Percentiles rank a stretch among this genome's conserved stretches.
Evolutionary conservation across 2,113 vertebrate species (phyloP).

Genomic region (Anser cygnoides): DNA sequence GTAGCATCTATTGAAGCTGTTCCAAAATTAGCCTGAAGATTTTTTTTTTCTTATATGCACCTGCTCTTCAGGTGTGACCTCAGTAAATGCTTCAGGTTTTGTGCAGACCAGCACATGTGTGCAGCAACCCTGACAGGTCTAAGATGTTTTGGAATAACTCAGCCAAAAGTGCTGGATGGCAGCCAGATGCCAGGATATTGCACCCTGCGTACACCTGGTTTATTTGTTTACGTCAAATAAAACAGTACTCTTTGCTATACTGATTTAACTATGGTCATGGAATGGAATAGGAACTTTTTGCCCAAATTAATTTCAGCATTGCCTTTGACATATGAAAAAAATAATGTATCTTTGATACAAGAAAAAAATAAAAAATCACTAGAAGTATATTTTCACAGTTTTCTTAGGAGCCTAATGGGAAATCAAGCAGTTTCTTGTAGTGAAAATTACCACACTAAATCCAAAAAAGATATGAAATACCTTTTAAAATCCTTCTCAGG

Average conservation of each 20-base stretch:
- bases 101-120: accelerated
- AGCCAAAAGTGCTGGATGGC: neutral
- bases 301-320: neutral
- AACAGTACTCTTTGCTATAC: neutral
- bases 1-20: neutral
- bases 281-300: neutral
- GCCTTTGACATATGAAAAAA: too few species aligned
- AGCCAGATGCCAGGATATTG: neutral
- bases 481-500: neutral
- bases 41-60: neutral
- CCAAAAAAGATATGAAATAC: neutral
- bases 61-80: neutral
- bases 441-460: neutral
- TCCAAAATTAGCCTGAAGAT: neutral
- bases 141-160: neutral
- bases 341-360: too few species aligned
- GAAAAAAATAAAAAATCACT: neutral
- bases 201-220: neutral
- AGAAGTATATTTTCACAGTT: neutral
- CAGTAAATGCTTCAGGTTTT: neutral
- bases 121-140: neutral
- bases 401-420: neutral
- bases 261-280: neutral
- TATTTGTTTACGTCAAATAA: neutral
- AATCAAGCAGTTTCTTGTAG: neutral